Conservation (phyloP, 2,888 invertebrate genomes). For the Phytoseiulus persimilis region DNA sequence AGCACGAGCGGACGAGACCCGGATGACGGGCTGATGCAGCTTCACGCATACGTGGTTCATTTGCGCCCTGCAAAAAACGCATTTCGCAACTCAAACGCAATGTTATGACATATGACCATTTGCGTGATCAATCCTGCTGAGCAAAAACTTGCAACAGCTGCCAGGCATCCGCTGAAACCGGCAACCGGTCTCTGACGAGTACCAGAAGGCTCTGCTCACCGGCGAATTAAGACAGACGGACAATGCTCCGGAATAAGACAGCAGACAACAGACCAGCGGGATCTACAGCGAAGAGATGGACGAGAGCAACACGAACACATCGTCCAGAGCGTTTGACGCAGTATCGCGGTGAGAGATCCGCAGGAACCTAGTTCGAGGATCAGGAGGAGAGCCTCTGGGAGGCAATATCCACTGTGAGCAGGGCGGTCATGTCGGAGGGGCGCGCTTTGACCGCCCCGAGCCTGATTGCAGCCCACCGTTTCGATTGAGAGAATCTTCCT, state of each 20-base stretch:
- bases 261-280: background rate
- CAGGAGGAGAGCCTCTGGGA: too few species aligned
- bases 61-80: background rate
- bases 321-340: background rate
- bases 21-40: background rate
- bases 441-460: too few species aligned
- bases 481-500: too few species aligned
- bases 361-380: too few species aligned
- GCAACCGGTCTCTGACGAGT: background rate
- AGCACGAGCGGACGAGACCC: too few species aligned
- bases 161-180: background rate
- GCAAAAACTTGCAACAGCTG: slow-evolving; percentile 5
- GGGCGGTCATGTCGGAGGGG: too few species aligned
- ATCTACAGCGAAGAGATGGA: background rate
- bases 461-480: too few species aligned
- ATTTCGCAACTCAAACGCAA: background rate
- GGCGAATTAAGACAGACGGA: background rate
- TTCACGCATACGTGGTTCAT: slow-evolving; percentile 5
- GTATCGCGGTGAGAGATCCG: too few species aligned
- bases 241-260: background rate
- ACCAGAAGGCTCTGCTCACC: background rate
- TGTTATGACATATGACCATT: slow-evolving; percentile 5
- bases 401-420: too few species aligned
- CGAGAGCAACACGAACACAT: background rate
- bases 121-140: background rate